phyloP scores from a whole-genome alignment of 1,140 invertebrate species.

The Drosophila lowei region DNA sequence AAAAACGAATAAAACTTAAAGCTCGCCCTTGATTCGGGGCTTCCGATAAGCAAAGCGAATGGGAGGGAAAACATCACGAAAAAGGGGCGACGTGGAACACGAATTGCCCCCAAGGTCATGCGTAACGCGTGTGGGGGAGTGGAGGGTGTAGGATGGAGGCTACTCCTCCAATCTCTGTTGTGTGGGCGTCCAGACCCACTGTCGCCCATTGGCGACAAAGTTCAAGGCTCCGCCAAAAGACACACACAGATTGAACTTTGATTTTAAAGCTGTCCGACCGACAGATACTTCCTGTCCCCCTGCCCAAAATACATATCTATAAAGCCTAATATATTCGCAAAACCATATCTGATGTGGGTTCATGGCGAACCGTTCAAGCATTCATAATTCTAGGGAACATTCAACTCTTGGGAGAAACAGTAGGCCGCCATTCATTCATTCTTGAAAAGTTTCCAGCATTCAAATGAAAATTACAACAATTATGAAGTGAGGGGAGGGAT shows the following conservation, averaged over 20 bases:
- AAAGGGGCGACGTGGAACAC: slow-evolving; percentile 10
- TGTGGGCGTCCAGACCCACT: slow-evolving; percentile 30
- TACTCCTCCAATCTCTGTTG: slow-evolving; percentile 14
- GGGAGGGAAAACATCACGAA: slow-evolving; percentile 58
- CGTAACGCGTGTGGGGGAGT: slow-evolving; percentile 37
- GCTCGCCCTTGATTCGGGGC: slow-evolving; percentile 61
- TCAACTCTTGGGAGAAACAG: slow-evolving; percentile 1
- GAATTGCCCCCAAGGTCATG: slow-evolving; percentile 45
- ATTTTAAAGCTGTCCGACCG: slow-evolving; percentile 43
- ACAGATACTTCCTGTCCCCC: slow-evolving; percentile 30
- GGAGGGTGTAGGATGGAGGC: slow-evolving; percentile 13
- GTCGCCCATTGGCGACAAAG: slow-evolving; percentile 30
- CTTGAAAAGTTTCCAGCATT: slow-evolving; percentile 2
- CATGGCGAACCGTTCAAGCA: too few relatives aligned
- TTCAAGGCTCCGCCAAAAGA: slow-evolving; percentile 28
- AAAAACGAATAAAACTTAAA: slow-evolving; percentile 23
- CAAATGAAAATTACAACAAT: not conserved
- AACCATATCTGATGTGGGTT: too few relatives aligned
- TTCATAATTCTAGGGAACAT: not conserved
- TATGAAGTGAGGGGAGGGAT: too few relatives aligned
- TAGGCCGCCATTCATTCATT: slow-evolving; percentile 2
- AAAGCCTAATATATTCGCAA: not conserved
- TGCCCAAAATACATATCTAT: slow-evolving; percentile 5
- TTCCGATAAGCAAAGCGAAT: slow-evolving; percentile 60
- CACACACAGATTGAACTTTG: slow-evolving; percentile 40